These are phyloP conservation scores for Odontothrips loti DNA, from an alignment of 2,888 invertebrate species.

Conservation along the genomic window DNA sequence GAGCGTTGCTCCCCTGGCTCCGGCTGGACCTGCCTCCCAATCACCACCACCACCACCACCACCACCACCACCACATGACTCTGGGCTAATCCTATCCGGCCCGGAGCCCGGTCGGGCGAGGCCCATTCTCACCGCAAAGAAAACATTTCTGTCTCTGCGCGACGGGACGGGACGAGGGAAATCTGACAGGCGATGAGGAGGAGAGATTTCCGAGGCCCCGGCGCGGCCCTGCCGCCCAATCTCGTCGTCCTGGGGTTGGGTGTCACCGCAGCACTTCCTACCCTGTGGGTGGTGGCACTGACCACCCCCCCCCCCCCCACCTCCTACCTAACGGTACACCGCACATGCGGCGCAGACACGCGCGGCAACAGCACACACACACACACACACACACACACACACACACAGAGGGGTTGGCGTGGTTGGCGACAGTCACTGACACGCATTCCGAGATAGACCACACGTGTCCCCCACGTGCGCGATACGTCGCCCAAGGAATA, in stretches of 20 bases:
- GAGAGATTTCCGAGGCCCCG: neutral
- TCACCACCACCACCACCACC: no score
- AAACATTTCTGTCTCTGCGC: neutral
- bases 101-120: constrained; percentile 24
- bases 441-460: no score
- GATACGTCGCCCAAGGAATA: no score
- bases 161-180: neutral
- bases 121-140: constrained; percentile 28
- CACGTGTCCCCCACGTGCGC: no score
- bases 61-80: no score
- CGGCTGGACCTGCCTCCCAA: no score
- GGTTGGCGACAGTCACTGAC: no score
- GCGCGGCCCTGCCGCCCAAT: neutral
- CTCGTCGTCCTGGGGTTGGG: neutral
- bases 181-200: neutral
- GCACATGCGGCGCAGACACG: neutral
- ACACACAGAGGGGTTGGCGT: neutral
- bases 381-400: neutral
- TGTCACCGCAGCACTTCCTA: neutral
- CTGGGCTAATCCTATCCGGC: constrained; percentile 5
- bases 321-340: no score
- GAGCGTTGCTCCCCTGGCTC: no score
- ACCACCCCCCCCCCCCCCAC: no score
- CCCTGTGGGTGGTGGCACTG: neutral
- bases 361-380: neutral